Conservation (phyloP, 2,113 vertebrate species). For the Trochalopteron elliotii region DNA sequence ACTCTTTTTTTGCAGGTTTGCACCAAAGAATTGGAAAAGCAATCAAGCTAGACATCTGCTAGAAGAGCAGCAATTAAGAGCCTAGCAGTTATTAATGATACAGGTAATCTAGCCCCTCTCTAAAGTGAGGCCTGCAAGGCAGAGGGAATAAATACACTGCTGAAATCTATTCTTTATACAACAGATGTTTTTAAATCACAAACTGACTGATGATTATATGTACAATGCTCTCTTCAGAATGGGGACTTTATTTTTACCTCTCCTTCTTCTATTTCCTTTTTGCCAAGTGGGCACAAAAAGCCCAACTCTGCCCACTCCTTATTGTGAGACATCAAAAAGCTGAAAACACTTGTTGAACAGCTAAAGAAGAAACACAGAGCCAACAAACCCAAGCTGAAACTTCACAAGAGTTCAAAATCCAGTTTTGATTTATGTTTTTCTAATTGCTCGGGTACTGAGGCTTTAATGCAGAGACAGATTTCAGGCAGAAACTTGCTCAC, state of each 20-base stretch:
- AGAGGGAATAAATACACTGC: neutral
- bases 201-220: neutral
- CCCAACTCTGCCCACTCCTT: neutral
- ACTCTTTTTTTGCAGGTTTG: neutral
- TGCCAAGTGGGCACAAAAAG: neutral
- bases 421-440: conserved; percentile 8
- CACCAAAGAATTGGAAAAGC: neutral
- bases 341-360: neutral
- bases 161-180: conserved; percentile 48
- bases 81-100: neutral
- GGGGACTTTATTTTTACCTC: neutral
- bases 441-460: neutral
- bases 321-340: neutral
- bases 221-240: neutral
- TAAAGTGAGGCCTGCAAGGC: neutral
- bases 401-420: neutral
- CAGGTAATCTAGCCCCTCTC: neutral
- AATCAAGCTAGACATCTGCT: neutral
- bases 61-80: conserved; percentile 12
- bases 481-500: neutral
- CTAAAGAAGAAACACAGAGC: neutral
- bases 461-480: neutral
- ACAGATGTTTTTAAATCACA: conserved; percentile 32
- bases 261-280: neutral
- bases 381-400: neutral